Percentiles rank a stretch among this genome's conserved stretches.
Evolutionary conservation across 2,888 invertebrate genomes (phyloP).

Genomic region (Plutella xylostella): DNA sequence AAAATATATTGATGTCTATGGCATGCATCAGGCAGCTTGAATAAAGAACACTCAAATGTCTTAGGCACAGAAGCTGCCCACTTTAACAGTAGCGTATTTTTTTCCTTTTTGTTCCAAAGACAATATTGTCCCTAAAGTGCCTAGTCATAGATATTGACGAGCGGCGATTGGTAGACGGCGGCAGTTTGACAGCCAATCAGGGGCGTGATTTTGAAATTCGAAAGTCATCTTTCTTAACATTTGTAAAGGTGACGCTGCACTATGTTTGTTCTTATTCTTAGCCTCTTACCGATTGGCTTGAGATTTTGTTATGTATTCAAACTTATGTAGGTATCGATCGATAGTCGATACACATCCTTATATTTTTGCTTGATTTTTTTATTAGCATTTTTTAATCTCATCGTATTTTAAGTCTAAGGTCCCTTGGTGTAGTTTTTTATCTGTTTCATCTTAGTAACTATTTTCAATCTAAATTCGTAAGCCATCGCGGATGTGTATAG

Average conservation of each 20-base stretch:
- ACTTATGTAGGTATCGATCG: no score
- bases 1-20: no score
- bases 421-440: no score
- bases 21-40: no score
- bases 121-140: slow-evolving; percentile 57
- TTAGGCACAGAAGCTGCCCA: slow-evolving; percentile 58
- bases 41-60: no score
- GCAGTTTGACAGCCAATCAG: slow-evolving; percentile 65
- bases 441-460: no score
- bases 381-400: no score
- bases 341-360: neutral
- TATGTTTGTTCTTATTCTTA: slow-evolving; percentile 16
- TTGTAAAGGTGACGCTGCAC: slow-evolving; percentile 48
- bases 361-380: no score
- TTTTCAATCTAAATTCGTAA: no score
- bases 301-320: neutral
- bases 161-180: slow-evolving; percentile 56
- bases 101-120: slow-evolving; percentile 34
- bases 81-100: slow-evolving; percentile 61
- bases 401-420: no score
- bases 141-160: slow-evolving; percentile 64
- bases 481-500: no score
- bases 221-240: slow-evolving; percentile 65
- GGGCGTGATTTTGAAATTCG: slow-evolving; percentile 47
- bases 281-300: slow-evolving; percentile 12